Conservation (phyloP, 2,113 vertebrate species). For the Percina caprodes region DNA sequence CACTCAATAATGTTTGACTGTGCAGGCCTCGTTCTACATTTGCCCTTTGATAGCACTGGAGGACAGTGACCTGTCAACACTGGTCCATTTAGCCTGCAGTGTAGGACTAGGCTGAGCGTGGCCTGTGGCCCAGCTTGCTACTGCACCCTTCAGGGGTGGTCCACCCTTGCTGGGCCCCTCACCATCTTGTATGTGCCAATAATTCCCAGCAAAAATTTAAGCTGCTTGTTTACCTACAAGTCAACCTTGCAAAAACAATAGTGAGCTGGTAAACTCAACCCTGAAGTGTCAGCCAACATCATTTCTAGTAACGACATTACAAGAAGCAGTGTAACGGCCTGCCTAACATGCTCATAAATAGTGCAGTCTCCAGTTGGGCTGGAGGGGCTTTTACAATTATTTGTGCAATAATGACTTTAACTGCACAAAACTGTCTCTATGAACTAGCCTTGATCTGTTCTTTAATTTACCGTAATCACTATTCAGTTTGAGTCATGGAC, state of each 20-base stretch:
- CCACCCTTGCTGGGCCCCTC: constrained; percentile 44
- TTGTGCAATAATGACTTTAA: constrained; percentile 43
- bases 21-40: constrained; percentile 45
- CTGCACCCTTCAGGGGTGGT: constrained; percentile 58
- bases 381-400: constrained; percentile 47
- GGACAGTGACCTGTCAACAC: constrained; percentile 62
- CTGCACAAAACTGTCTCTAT: constrained; percentile 24
- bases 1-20: constrained; percentile 51
- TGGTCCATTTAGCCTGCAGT: constrained; percentile 54
- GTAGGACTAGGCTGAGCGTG: constrained; percentile 19
- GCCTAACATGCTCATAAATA: constrained; percentile 32
- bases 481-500: constrained; percentile 33
- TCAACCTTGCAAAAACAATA: constrained; percentile 35
- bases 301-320: constrained; percentile 35
- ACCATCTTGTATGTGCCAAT: constrained; percentile 47
- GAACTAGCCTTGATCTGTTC: constrained; percentile 29
- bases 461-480: constrained; percentile 23
- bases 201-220: constrained; percentile 55
- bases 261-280: constrained; percentile 32
- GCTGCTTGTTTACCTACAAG: constrained; percentile 59
- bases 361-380: constrained; percentile 22
- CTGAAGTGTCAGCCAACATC: constrained; percentile 43
- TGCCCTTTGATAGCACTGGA: constrained; percentile 53
- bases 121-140: constrained; percentile 22
- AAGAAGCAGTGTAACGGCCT: constrained; percentile 5